Percentiles rank a stretch among this genome's conserved stretches.
These are phyloP conservation scores for Piprites chloris DNA, from an alignment of 2,113 vertebrate species.

Conservation along the genomic window DNA sequence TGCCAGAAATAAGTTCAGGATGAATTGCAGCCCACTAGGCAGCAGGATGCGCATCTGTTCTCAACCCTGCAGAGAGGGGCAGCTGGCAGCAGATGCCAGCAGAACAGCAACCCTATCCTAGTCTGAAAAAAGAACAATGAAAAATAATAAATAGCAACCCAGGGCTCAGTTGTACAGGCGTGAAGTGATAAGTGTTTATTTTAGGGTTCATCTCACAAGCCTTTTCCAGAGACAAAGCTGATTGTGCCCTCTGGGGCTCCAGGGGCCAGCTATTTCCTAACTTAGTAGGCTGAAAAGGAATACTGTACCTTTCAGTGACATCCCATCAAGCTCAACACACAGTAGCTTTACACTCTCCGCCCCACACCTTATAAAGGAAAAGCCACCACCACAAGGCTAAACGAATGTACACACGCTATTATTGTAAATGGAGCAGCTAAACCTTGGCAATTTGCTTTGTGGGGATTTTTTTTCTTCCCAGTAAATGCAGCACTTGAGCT, in stretches of 20 bases:
- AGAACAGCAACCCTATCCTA: background rate
- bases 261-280: background rate
- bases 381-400: constrained; percentile 67
- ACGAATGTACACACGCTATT: constrained; percentile 63
- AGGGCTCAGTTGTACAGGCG: constrained; percentile 64
- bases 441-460: constrained; percentile 65
- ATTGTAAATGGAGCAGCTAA: constrained; percentile 69
- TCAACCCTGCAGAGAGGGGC: background rate
- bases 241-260: background rate
- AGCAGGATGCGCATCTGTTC: background rate
- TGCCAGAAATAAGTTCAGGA: background rate
- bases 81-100: background rate
- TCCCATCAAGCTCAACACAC: constrained; percentile 63
- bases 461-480: constrained; percentile 51
- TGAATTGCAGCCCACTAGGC: rapidly evolving
- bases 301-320: constrained; percentile 60
- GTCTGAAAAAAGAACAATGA: background rate
- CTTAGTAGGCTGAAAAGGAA: constrained; percentile 57
- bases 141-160: constrained; percentile 64
- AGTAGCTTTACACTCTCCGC: constrained; percentile 59
- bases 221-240: constrained; percentile 67
- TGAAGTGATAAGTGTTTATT: constrained; percentile 75
- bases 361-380: constrained; percentile 58
- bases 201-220: constrained; percentile 71
- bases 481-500: constrained; percentile 69